Base-by-base conservation (phyloP, 2,797 vertebrate genomes). In the Sebastiscus tertius region DNA sequence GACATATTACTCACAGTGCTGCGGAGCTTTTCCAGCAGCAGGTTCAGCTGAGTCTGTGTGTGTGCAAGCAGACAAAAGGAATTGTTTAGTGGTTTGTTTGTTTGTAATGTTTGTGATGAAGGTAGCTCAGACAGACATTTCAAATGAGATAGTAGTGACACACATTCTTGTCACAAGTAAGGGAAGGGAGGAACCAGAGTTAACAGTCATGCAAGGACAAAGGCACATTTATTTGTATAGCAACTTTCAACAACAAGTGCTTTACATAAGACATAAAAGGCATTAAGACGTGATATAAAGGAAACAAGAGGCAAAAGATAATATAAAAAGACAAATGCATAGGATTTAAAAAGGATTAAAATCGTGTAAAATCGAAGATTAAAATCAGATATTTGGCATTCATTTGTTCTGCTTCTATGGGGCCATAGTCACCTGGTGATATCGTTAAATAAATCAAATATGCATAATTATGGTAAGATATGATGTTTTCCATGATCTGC, bases 11-110 rank as follows among this genome's bases (percentile, higher is more conserved):
- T 98, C 95, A 99, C 99, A 34, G 99, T 99, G 89, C 98, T 98
- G 83, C 96, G 97, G 65, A 99, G 97, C 91, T 99, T 99, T 92
- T 99, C 99, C 75, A 99, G 96, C 75, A 99, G 96, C 84, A 98
- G 94, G 93, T 99, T 99, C 88, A 99, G 94, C 82, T 99, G 99
- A 34, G 98, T 99, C 99, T 99, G 95, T 81, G 85, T 94, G 93
- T 94, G 93, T 86, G 63, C 6, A 92, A 93, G 75, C 11, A 83
- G 24, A 88, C 4, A 77, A 88, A 82, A 77, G 1, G 22, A 81
- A 60, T 14, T 7, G 33, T 63, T 82, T 71, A 39, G 68, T 55
- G 29, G 62, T 42, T 66, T 76, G 36, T 76, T 86, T 72, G 24
- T 76, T 86, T 72, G 24, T 13, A 56, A 55, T 29, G 13, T 58